Conservation (phyloP, 2,797 vertebrate species). For the Crax fasciolata region DNA sequence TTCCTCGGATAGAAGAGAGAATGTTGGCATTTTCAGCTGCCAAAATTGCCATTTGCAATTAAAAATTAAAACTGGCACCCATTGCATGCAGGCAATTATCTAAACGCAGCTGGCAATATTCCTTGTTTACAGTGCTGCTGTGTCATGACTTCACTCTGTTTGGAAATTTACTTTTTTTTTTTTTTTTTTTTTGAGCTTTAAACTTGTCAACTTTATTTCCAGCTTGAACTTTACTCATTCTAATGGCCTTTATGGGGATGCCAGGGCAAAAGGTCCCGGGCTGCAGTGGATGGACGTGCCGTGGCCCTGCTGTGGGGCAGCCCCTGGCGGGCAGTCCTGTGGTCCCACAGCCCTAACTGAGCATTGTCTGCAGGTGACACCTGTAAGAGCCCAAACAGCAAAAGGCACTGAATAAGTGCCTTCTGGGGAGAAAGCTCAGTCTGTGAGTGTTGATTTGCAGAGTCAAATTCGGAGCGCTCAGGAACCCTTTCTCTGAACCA, state of each 20-base stretch:
- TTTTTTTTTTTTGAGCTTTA: slow-evolving; percentile 18
- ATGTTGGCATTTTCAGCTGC: slow-evolving; percentile 77
- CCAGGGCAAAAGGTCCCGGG: neutral
- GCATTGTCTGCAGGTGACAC: neutral
- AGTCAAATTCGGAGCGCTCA: neutral
- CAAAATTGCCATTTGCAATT: slow-evolving; percentile 87
- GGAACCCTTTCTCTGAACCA: neutral
- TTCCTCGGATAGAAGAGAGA: slow-evolving; percentile 67
- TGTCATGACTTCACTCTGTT: slow-evolving; percentile 73
- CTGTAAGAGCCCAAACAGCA: neutral
- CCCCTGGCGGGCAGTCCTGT: neutral
- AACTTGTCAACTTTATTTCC: slow-evolving; percentile 49
- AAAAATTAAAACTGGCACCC: slow-evolving; percentile 84
- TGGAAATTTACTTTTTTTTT: slow-evolving; percentile 60
- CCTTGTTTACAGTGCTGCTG: slow-evolving; percentile 81
- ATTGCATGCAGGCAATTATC: slow-evolving; percentile 81
- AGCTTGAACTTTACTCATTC: neutral
- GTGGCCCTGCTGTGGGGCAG: neutral
- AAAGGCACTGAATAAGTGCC: neutral
- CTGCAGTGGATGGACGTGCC: neutral
- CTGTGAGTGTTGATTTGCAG: neutral
- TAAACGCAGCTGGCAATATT: slow-evolving; percentile 81
- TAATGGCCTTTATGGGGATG: neutral
- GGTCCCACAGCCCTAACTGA: neutral
- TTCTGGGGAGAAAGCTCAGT: neutral